These are phyloP conservation scores for Anguilla rostrata DNA, from an alignment of 2,113 vertebrate species.

Conservation along the genomic window DNA sequence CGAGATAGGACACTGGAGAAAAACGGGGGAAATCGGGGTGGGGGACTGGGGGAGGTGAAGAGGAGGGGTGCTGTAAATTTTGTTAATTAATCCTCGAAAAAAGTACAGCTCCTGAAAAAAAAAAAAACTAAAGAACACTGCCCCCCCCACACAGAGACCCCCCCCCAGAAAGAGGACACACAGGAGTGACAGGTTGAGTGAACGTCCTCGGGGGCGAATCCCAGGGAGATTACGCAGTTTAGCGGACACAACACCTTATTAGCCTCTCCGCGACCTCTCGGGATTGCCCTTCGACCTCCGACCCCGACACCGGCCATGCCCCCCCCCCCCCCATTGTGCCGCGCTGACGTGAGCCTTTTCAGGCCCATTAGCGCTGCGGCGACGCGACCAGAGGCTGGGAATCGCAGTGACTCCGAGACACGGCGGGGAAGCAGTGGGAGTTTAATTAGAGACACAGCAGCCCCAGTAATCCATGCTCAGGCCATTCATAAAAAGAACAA, in stretches of 20 bases:
- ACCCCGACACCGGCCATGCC: constrained; percentile 36
- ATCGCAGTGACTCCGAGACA: constrained; percentile 2
- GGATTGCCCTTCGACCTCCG: constrained; percentile 30
- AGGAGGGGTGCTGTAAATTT: constrained; percentile 52
- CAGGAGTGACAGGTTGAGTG: constrained; percentile 60
- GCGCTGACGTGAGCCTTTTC: constrained; percentile 52
- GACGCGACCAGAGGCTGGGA: constrained; percentile 11
- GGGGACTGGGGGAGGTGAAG: neutral
- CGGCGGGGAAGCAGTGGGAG: constrained; percentile 45
- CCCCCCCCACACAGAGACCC: no score
- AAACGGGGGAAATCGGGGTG: neutral
- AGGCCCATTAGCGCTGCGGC: neutral
- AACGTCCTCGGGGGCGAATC: constrained; percentile 28
- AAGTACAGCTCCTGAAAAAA: constrained; percentile 39
- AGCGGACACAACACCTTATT: neutral
- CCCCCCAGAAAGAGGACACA: constrained; percentile 50
- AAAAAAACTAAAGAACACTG: constrained; percentile 4
- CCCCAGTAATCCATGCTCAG: constrained; percentile 62
- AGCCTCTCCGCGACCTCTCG: constrained; percentile 5
- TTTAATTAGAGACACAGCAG: constrained; percentile 67
- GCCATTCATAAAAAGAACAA: constrained; percentile 54
- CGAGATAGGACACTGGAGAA: constrained; percentile 36
- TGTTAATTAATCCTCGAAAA: constrained; percentile 56
- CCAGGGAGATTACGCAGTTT: constrained; percentile 67
- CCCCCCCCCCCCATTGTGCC: neutral